A percentile compares a stretch with the other conserved stretches of the same genome.
phyloP scores from a whole-genome alignment of 64 coral and sea anemone genomes.

The Astreopora myriophthalma region DNA sequence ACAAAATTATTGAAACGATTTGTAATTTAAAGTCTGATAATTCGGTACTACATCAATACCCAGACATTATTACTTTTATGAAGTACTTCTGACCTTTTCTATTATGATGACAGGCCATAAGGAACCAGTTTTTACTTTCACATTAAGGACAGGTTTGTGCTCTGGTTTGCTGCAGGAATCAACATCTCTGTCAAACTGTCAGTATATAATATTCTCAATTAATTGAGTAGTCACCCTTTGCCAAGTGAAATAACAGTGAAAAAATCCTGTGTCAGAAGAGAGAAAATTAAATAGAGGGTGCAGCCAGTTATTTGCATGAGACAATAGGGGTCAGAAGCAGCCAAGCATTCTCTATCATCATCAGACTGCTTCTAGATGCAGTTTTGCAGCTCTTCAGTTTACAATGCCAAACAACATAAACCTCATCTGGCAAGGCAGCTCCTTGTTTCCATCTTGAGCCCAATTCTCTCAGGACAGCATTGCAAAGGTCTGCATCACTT shows the following conservation, averaged over 20 bases:
- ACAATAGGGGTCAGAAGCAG: too few species aligned
- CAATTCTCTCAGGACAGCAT: slow-evolving; percentile 49
- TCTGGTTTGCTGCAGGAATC: slow-evolving; percentile 73
- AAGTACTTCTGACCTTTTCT: slow-evolving; percentile 68
- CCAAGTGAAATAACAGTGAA: too few species aligned
- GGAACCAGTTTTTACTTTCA: slow-evolving; percentile 62
- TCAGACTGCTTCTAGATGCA: too few species aligned
- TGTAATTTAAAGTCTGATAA: too few species aligned
- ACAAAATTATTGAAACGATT: background rate
- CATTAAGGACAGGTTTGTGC: slow-evolving; percentile 79
- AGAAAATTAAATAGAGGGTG: too few species aligned
- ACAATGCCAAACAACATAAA: background rate
- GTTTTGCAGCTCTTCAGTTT: too few species aligned
- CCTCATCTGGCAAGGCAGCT: background rate
- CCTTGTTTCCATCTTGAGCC: slow-evolving; percentile 21
- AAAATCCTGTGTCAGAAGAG: too few species aligned
- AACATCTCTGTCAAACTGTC: slow-evolving; percentile 70
- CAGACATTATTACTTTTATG: background rate
- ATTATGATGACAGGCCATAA: slow-evolving; percentile 84
- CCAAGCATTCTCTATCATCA: too few species aligned
- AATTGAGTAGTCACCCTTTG: too few species aligned
- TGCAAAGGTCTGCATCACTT: slow-evolving; percentile 26
- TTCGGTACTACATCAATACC: too few species aligned
- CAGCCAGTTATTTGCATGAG: too few species aligned
- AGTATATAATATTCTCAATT: background rate